Conservation (phyloP, 1,140 invertebrate species). For the Drosophila prosaltans region DNA sequence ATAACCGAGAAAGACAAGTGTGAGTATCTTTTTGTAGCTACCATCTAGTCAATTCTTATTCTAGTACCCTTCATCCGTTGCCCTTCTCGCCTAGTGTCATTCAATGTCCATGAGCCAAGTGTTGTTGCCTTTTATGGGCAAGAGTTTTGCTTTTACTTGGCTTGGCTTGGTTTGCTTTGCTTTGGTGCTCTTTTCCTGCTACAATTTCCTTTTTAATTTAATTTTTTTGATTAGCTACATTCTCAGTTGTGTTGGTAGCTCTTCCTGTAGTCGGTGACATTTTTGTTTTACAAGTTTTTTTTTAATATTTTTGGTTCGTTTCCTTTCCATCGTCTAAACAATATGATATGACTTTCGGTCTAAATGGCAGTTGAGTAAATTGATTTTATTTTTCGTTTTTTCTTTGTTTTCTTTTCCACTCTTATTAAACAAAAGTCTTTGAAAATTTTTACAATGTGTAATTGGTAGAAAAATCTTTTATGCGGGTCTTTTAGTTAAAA, state of each 20-base stretch:
- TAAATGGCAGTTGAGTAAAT: constrained; percentile 11
- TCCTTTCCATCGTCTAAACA: constrained; percentile 5
- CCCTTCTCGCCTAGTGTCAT: neutral
- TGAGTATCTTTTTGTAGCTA: neutral
- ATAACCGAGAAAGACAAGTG: neutral
- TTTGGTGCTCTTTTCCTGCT: constrained; percentile 19
- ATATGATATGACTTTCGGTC: constrained; percentile 11
- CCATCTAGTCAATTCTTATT: neutral
- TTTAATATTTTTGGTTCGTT: neutral
- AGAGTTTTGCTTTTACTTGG: constrained; percentile 7
- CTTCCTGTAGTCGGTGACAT: constrained; percentile 7
- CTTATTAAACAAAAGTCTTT: neutral
- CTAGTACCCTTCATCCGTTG: neutral
- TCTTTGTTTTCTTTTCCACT: constrained; percentile 41
- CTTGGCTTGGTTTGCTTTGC: neutral
- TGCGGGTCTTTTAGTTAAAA: neutral
- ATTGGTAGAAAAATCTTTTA: neutral
- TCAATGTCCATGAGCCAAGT: constrained; percentile 23
- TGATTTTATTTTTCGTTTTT: constrained; percentile 20
- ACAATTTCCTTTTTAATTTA: constrained; percentile 50
- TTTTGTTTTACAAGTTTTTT: constrained; percentile 12
- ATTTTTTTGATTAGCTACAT: constrained; percentile 65
- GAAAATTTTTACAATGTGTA: neutral
- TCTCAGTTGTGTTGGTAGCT: constrained; percentile 12
- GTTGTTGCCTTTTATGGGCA: constrained; percentile 52